These are phyloP conservation scores for Megatriorchis doriae DNA, from an alignment of 2,113 vertebrate species.

Conservation along the genomic window DNA sequence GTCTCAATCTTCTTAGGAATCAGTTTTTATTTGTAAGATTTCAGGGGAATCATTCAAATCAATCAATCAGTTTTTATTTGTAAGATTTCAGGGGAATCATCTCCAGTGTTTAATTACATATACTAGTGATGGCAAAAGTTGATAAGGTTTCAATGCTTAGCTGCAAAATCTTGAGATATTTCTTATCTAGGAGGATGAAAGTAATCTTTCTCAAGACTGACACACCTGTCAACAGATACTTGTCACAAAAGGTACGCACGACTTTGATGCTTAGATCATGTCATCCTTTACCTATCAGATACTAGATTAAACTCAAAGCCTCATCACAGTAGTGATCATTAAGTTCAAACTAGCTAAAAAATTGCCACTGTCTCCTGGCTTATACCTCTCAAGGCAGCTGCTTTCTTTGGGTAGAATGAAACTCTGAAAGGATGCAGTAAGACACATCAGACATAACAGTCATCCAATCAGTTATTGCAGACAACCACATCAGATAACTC, in stretches of 20 bases:
- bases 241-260: background rate
- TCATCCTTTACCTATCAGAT: background rate
- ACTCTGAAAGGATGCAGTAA: background rate
- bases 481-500: background rate
- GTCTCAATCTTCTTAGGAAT: background rate
- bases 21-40: background rate
- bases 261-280: slow-evolving; percentile 15
- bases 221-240: background rate
- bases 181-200: background rate
- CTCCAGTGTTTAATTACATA: background rate
- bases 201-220: background rate
- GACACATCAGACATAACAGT: background rate
- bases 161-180: background rate
- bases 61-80: background rate
- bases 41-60: background rate
- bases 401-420: background rate
- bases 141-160: background rate
- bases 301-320: slow-evolving; percentile 9
- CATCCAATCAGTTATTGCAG: background rate
- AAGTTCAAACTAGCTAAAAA: background rate
- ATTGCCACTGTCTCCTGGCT: background rate
- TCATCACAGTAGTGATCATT: slow-evolving; percentile 11
- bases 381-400: background rate
- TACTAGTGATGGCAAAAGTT: background rate
- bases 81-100: background rate